A percentile compares a stretch with the other conserved stretches of the same genome.
Evolutionary conservation across 2,797 vertebrate species (phyloP).

Genomic region (Babyrousa celebensis): DNA sequence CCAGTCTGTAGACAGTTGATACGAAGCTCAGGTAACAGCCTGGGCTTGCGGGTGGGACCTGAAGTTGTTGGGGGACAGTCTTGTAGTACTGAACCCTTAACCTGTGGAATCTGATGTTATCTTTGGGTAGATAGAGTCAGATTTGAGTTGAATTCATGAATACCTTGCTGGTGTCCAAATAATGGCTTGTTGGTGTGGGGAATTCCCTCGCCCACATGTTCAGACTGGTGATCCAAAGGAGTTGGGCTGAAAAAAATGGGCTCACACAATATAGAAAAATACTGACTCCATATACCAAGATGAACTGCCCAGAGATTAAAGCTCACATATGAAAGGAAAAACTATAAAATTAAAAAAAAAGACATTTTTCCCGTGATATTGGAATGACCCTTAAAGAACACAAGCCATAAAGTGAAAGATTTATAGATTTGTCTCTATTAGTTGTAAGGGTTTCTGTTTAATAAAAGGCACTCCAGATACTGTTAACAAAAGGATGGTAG

Average conservation of each 20-base stretch:
- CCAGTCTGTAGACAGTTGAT: not conserved
- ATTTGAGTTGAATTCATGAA: not conserved
- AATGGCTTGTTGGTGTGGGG: not conserved
- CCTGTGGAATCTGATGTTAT: not conserved
- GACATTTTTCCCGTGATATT: not conserved
- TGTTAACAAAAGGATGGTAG: not conserved
- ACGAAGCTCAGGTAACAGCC: not conserved
- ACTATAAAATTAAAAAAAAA: not conserved
- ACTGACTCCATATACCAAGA: not conserved
- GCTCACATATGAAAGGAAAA: not conserved
- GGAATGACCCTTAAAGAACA: constrained; percentile 36
- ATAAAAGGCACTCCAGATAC: not conserved
- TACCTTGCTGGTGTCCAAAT: not conserved
- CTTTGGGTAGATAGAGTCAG: not conserved
- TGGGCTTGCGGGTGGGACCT: not conserved
- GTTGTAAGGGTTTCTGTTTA: constrained; percentile 48
- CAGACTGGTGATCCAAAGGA: not conserved
- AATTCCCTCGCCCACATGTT: too few relatives aligned
- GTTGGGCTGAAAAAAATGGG: not conserved
- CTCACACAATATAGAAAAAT: not conserved
- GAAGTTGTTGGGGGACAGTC: not conserved
- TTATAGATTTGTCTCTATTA: not conserved
- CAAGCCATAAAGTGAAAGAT: not conserved
- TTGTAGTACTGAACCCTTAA: not conserved
- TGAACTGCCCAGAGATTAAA: not conserved